Base-by-base conservation (phyloP, 1,140 invertebrate species). In the Ceratosolen solmsi region DNA sequence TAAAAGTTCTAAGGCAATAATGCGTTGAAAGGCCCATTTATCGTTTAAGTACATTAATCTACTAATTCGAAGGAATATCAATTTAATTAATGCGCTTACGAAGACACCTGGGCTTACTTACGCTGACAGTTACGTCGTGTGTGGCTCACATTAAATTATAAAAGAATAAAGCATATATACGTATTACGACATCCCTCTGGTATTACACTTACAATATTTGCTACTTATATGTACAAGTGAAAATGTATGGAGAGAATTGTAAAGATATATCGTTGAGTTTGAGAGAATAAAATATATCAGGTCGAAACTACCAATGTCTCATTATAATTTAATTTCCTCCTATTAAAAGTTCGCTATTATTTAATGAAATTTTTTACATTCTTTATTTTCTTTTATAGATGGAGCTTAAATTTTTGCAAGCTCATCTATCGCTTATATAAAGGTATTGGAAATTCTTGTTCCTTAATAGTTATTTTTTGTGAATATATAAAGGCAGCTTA, bases 201-300 rank as follows among this genome's bases (percentile, higher is more conserved):
- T 75, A 51, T 46, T 15, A 73, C 49, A 38, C 46, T 7, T 76
- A 77, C 46, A 38, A 49, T 74, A 65, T 80, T 74, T 80, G 71
- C 71, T 80, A 49, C 46, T 73, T 46, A 41, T 56, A 51, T 65
- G 56, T 80, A 65, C 58, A 70, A 74, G 79, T 58, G 30, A 74
- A 65, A 49, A 27, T 65, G 72, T 75, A 54, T 71, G 30, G 63
- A 71, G 36, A 82, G 33, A 68, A 76, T 76, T 82, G 80, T 82
- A 76, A 82, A 82, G 80, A 77, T 58, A 82, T 63, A 80, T 83
- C 82, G 84, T 84, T 85, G 80, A 85, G 77, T 85, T 85, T 84
- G 54, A 84, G 82, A 84, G 84, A 85, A 85, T 85, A 85, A 85
- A 77, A 84, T 76, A 73, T 81, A 85, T 76, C 74, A 70, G 58